Conservation (phyloP, 2,888 invertebrate species). For the Lasioglossum vierecki region DNA sequence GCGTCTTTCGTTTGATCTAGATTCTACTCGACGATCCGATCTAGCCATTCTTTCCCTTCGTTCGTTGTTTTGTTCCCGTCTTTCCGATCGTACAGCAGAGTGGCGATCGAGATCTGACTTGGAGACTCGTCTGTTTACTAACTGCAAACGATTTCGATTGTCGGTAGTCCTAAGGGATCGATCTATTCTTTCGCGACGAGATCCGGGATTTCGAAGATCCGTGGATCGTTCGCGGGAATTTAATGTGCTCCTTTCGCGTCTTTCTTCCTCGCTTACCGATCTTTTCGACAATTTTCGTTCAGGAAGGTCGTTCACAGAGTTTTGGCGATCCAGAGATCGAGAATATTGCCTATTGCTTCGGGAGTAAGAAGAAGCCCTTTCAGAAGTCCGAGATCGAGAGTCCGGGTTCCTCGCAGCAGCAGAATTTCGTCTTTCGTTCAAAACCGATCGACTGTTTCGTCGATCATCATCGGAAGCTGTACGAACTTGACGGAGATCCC, state of each 20-base stretch:
- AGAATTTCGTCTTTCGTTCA: background rate
- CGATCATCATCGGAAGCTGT: conserved; percentile 12
- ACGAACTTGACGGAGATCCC: background rate
- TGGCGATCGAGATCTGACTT: conserved; percentile 23
- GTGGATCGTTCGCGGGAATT: conserved; percentile 34
- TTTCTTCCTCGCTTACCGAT: background rate
- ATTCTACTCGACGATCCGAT: conserved; percentile 19
- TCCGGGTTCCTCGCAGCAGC: background rate
- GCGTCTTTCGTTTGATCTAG: conserved; percentile 16
- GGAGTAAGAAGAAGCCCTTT: background rate
- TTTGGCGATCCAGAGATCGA: conserved; percentile 16
- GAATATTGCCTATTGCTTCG: background rate
- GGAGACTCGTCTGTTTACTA: conserved; percentile 25
- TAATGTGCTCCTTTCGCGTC: conserved; percentile 9
- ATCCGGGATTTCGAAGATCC: conserved; percentile 17
- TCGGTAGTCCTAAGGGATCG: conserved; percentile 19
- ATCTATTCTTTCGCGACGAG: conserved; percentile 30
- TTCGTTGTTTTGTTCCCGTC: background rate
- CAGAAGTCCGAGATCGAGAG: background rate
- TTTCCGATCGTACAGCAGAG: conserved; percentile 14
- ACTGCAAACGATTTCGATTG: conserved; percentile 19
- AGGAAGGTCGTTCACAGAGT: background rate
- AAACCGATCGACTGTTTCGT: conserved; percentile 4
- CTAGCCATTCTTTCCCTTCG: conserved; percentile 27
- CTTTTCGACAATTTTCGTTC: background rate